Evolutionary conservation across 2,113 vertebrate genomes (phyloP), one percentile per base, ranked within the genome.

Genomic region (Pholis gunnellus): DNA sequence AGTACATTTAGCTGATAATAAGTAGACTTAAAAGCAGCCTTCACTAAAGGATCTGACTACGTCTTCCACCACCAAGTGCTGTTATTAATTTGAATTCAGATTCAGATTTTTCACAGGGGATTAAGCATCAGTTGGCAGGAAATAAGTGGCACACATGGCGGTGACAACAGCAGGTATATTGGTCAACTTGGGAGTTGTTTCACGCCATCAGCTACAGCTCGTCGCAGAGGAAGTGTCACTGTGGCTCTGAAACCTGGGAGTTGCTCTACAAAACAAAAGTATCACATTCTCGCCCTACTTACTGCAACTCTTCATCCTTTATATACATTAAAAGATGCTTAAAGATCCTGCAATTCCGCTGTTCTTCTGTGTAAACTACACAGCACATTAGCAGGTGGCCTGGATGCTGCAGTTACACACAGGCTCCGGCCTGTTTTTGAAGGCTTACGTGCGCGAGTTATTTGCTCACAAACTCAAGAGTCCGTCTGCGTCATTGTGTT

Each of bases 211-310:
- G 83, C 77, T 87, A 67, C 78, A 25, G 50, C 82, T 79, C 50
- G 17, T 77, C 79, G 83, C 74, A 38, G 22, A 80, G 25, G 17
- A 81, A 60, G 84, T 81, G 87, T 88, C 84, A 79, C 76, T 9
- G 6, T 29, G 36, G 65, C 67, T 57, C 48, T 65, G 88, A 76
- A 89, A 87, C 83, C 48, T 80, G 82, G 80, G 86, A 92, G 84
- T 85, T 80, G 87, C 71, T 85, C 86, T 65, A 75, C 78, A 87
- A 89, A 88, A 89, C 71, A 93, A 93, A 85, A 90, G 72, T 77
- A 61, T 83, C 63, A 80, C 60, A 71, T 67, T 69, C 54, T 44
- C 22, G 79, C 27, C 91, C 91, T 91, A 91, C 78, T 91, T 93
- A 63, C 77, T 31, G 54, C 82, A 83, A 68, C 85, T 50, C 72